Evolutionary conservation across 92 coral and sea anemone species (phyloP), one percentile per base, ranked within the genome.

Genomic region (Porites rus): DNA sequence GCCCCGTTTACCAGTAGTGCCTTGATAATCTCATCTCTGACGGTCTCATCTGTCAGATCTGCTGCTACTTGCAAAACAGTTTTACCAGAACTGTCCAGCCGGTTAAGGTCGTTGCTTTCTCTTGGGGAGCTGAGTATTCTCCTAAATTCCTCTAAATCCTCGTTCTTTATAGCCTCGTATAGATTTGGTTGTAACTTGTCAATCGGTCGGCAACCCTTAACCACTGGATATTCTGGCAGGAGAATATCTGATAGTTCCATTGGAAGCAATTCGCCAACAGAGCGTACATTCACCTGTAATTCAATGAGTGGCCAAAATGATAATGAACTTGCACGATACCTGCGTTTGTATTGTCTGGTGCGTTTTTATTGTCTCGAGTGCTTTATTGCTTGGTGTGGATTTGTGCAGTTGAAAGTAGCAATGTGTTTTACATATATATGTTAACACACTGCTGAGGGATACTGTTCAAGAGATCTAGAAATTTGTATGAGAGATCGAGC

Each of bases 61-160:
- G n/a, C 86, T 13, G 98, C 98, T 2, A 91, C 74, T 72, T 96
- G 98, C 62, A 96, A 84, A 7, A 92, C 90, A 1, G 98, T 96
- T 80, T 92, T 82, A 1, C 98, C 98, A 21, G 84, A 79, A 12
- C 85, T 77, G 78, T 93, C 83, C 51, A 91, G 89, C 18, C 89
- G 90, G 74, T 96, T 92, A 12, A 92, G 74, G 71, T 94, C 93
- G 19, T 38, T 6, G 28, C 18, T 31, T 69, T 53, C 51, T 13
- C 31, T 12, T 28, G 76, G n/a, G 21, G 46, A 54, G 12, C 18
- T 43, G 7, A 81, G 38, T 19, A 31, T n/a, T 10, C 28, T 43
- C 69, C 18, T 69, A 51, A 81, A 17, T 4, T 58, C 71, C 14
- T 70, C 70, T 62, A 81, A 71, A 81, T 81, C 67, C 19, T n/a